Base-by-base conservation (phyloP, 2,113 vertebrate genomes). In the Festucalex cinctus region DNA sequence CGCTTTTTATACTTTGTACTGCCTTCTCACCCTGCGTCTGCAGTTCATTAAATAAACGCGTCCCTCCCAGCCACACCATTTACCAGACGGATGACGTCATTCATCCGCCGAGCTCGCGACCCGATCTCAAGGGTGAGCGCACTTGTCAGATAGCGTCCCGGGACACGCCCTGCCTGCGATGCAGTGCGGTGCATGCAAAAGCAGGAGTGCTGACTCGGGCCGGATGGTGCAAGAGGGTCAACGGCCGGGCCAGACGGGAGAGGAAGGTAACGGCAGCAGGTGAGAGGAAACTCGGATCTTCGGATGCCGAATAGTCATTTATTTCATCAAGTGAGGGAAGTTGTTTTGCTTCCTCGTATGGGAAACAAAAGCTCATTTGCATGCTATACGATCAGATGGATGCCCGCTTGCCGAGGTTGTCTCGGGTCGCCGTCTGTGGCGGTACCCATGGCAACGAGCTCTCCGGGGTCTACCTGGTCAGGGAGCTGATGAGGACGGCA, bases 371-470 rank as follows among this genome's bases (percentile, higher is more conserved):
- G 32, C 17, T 20, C 20, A 17, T 32, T 37, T 36, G 26, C 58
- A 16, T 7, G 26, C 65, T 44, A 54, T 63, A 7, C 71, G 57
- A 69, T 46, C 74, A 83, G 81, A 89, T 89, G 85, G 85, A 88
- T 35, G 78, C 85, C 78, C 44, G 10, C 54, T 63, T 89, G 54
- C 84, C 87, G 2, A 83, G 87, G 53, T 57, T 95, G 82, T 76
- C 63, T 72, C 87, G 82, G 1, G 89, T 93, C 6, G 93, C 91
- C 0, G 84, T 95, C 69, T 89, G 88, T 0, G 93, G 93, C 0
- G 93, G 94, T 54, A 94, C 93, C 35, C 94, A 95, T 12, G 93
- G 94, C 58, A 92, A 94, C 1, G 94, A 95, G 85, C 84, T 94
- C 79, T 89, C 91, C 0, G 93, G 93, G 0, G 79, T 94, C 65